Conservation (phyloP, 1,140 invertebrate species). For the Conus betulinus region DNA sequence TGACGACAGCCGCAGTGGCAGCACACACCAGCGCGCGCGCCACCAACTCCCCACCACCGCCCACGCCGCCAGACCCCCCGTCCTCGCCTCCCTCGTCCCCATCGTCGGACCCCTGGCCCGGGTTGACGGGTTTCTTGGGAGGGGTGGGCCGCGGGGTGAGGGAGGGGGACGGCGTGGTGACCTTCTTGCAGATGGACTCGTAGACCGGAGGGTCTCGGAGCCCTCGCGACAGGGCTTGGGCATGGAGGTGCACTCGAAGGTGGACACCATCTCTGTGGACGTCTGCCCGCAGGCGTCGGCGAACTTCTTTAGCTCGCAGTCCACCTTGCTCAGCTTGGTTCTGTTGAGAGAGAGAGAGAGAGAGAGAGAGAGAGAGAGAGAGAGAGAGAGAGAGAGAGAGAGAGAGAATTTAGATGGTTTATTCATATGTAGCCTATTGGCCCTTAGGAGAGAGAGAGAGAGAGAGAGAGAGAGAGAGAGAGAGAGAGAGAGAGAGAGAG, state of each 20-base stretch:
- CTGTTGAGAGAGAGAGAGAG: not conserved
- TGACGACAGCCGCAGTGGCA: not conserved
- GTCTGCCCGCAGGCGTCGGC: not conserved
- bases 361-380: not conserved
- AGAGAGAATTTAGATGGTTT: too few relatives aligned
- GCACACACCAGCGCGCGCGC: not conserved
- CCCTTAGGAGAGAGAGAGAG: too few relatives aligned
- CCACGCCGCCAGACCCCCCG: not conserved
- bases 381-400: too few relatives aligned
- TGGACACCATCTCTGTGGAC: not conserved
- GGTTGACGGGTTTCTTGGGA: not conserved
- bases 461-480: too few relatives aligned
- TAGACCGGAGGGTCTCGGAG: not conserved
- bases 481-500: too few relatives aligned
- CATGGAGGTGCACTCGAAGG: slow-evolving; percentile 25
- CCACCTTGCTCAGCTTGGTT: slow-evolving; percentile 31
- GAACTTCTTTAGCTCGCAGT: slow-evolving; percentile 32
- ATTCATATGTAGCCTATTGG: too few relatives aligned
- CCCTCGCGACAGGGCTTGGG: slow-evolving; percentile 17
- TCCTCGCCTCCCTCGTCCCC: not conserved
- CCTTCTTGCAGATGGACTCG: slow-evolving; percentile 27
- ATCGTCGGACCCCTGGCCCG: not conserved
- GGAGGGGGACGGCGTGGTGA: slow-evolving; percentile 27
- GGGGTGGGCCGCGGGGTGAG: slow-evolving; percentile 25
- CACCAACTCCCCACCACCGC: not conserved